Evolutionary conservation across 2,113 vertebrate genomes (phyloP), one percentile per base, ranked within the genome.

Genomic region (Dendrocopos noguchii): DNA sequence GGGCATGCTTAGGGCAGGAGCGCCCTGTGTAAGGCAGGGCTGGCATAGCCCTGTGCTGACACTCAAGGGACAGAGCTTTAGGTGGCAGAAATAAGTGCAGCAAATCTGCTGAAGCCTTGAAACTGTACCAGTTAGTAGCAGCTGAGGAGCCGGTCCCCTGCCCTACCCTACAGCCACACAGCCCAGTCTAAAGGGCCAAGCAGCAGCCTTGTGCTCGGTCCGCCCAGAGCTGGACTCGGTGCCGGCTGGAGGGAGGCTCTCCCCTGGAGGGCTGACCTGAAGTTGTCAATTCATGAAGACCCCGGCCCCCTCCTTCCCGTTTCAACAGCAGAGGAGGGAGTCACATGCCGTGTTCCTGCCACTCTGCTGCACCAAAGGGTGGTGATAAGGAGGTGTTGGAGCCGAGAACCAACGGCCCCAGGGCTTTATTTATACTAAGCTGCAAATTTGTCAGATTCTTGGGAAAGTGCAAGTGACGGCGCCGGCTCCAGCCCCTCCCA

Each of bases 361-460:
- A 95, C 96, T 97, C 95, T 85, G 85, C 87, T 66, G 39, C 92
- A 84, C 50, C 53, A 96, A 97, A 97, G 96, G 42, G 3, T n/a
- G 52, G 59, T 9, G 98, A 99, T 99, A 99, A 98, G 96, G 92
- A 99, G 98, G 98, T 98, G 98, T 98, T 15, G 9, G 97, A 94
- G 96, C 94, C 97, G 97, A 98, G 97, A 98, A 98, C 98, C 98
- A 98, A 98, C 97, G 95, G 95, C 90, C 94, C 97, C 88, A 93
- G 96, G 95, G 96, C 97, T 97, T 97, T 93, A 96, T 96, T 96
- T 97, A 97, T 93, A 93, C 75, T 87, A 94, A 97, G 95, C 95
- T 94, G 94, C 79, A 83, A 97, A 95, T 95, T 92, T 93, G 95
- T 97, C 95, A 97, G 88, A 97, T 97, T 97, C 96, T 94, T 96